These are phyloP conservation scores for Tachina lurida DNA, from an alignment of 2,888 invertebrate genomes.

Conservation along the genomic window DNA sequence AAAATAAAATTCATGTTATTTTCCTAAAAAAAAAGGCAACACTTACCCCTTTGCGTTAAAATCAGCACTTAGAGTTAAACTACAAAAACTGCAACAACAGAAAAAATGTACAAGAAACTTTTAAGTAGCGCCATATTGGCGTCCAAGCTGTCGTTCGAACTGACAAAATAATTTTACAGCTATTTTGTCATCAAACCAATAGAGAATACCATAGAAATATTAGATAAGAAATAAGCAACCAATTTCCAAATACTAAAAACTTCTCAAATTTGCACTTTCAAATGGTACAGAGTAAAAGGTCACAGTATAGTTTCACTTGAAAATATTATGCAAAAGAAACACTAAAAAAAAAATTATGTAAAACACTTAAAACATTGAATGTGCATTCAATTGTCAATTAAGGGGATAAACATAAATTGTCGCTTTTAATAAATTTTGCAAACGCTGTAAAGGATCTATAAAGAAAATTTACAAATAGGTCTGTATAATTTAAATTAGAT, in stretches of 20 bases:
- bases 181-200: slow-evolving; percentile 76
- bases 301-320: background rate
- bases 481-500: too few relatives aligned
- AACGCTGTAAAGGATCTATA: too few relatives aligned
- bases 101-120: slow-evolving; percentile 30
- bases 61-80: slow-evolving; percentile 5
- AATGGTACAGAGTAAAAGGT: slow-evolving; percentile 29
- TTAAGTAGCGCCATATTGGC: slow-evolving; percentile 66
- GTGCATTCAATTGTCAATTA: background rate
- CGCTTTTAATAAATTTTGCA: background rate
- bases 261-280: slow-evolving; percentile 80
- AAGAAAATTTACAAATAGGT: too few relatives aligned
- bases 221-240: slow-evolving; percentile 62
- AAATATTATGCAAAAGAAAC: background rate
- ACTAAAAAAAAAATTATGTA: background rate
- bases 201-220: slow-evolving; percentile 58
- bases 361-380: background rate
- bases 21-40: background rate
- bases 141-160: slow-evolving; percentile 73
- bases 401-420: background rate
- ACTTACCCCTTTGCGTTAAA: slow-evolving; percentile 34
- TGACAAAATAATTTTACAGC: slow-evolving; percentile 81
- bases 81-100: background rate
- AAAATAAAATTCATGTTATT: slow-evolving; percentile 20
- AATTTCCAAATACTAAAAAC: slow-evolving; percentile 58